Percentiles rank a stretch among this genome's conserved stretches.
phyloP scores from a whole-genome alignment of 2,888 invertebrate genomes.

The Elysia crispata region DNA sequence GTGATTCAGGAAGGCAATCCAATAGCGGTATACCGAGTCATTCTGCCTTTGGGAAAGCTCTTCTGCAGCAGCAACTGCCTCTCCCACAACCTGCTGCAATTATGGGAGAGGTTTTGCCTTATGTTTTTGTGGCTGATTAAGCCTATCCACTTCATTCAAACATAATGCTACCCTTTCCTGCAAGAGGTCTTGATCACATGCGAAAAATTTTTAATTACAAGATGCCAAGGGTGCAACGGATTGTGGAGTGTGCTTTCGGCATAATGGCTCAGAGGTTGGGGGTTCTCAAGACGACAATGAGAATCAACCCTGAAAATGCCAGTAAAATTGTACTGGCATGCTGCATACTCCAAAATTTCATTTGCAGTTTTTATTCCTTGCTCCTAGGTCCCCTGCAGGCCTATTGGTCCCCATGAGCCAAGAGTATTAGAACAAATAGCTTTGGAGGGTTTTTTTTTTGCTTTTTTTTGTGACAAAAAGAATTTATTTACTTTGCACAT shows the following conservation, averaged over 20 bases:
- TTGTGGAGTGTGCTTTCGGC: slow-evolving; percentile 13
- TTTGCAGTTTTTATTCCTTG: no score
- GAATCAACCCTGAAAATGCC: background rate
- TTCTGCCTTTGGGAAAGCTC: background rate
- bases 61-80: background rate
- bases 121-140: slow-evolving; percentile 13
- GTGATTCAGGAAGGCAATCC: background rate
- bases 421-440: no score
- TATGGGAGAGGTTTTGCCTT: background rate
- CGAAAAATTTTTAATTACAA: background rate
- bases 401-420: no score
- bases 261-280: background rate
- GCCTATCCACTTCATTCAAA: slow-evolving; percentile 11
- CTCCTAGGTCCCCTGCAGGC: no score
- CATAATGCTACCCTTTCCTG: background rate
- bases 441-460: no score
- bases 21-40: background rate
- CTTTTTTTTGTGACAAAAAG: no score
- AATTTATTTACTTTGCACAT: no score
- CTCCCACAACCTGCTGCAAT: slow-evolving; percentile 5
- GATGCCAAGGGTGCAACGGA: background rate
- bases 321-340: background rate
- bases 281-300: background rate
- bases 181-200: background rate
- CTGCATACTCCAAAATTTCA: background rate